These are phyloP conservation scores for Pelochelys cantorii DNA, from an alignment of 2,797 vertebrate genomes.

Conservation along the genomic window DNA sequence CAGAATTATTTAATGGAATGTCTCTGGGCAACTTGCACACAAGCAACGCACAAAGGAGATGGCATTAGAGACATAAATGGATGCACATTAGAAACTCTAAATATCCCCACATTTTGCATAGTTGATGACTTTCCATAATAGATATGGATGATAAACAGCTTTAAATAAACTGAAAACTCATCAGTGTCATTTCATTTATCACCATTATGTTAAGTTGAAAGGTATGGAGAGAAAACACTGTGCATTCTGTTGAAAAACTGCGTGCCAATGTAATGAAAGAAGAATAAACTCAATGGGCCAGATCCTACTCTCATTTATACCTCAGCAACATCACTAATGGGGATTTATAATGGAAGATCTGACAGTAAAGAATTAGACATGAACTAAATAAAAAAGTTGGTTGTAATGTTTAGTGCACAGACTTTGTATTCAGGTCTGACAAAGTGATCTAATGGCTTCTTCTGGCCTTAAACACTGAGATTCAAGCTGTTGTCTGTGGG, in stretches of 20 bases:
- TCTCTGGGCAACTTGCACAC: constrained; percentile 36
- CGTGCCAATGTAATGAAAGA: background rate
- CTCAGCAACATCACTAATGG: background rate
- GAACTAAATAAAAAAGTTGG: background rate
- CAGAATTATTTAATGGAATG: constrained; percentile 45
- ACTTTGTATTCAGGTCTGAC: background rate
- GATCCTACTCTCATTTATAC: background rate
- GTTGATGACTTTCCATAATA: constrained; percentile 73
- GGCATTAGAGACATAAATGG: constrained; percentile 70
- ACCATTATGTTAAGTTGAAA: constrained; percentile 53
- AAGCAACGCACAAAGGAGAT: constrained; percentile 50
- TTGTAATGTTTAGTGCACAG: background rate
- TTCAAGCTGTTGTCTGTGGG: background rate
- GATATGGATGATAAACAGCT: constrained; percentile 73
- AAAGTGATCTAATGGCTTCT: background rate
- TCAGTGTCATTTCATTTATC: constrained; percentile 65
- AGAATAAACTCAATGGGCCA: constrained; percentile 35
- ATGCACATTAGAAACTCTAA: constrained; percentile 66
- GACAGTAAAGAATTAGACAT: background rate
- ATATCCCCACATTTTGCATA: constrained; percentile 74
- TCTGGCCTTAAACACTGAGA: background rate
- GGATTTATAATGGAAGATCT: constrained; percentile 11
- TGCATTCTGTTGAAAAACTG: constrained; percentile 7
- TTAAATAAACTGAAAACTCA: constrained; percentile 75
- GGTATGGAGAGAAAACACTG: constrained; percentile 44